phyloP scores from a whole-genome alignment of 1,140 invertebrate species.

The Drosophila paulistorum region DNA sequence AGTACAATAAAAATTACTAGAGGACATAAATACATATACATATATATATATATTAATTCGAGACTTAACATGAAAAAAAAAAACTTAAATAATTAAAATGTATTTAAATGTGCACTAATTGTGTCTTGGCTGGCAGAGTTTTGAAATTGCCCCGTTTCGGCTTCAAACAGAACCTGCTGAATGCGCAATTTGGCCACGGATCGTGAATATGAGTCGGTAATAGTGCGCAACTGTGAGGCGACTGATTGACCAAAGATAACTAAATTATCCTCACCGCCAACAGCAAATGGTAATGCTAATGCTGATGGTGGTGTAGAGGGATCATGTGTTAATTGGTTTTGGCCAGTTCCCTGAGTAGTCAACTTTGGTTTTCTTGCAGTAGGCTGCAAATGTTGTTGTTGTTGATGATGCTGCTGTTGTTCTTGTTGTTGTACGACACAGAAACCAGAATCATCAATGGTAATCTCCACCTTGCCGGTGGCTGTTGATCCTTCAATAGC shows the following conservation, averaged over 20 bases:
- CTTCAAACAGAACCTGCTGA: conserved; percentile 75
- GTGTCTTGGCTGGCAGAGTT: conserved; percentile 37
- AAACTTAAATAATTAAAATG: conserved; percentile 24
- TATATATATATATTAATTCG: neutral
- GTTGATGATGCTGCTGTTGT: conserved; percentile 27
- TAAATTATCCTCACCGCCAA: conserved; percentile 61
- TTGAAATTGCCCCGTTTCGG: conserved; percentile 67
- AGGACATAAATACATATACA: neutral
- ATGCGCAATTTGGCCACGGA: conserved; percentile 75
- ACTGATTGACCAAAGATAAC: conserved; percentile 67
- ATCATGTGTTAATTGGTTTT: conserved; percentile 10
- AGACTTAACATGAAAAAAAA: neutral
- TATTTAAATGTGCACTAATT: conserved; percentile 31
- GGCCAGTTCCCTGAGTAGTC: neutral
- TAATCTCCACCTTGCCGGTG: conserved; percentile 34
- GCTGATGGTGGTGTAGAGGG: neutral
- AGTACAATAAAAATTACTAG: neutral
- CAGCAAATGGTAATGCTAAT: neutral
- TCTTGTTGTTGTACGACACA: conserved; percentile 34
- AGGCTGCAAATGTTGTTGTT: conserved; percentile 26
- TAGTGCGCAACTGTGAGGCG: conserved; percentile 62
- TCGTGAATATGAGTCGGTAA: conserved; percentile 63
- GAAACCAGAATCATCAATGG: conserved; percentile 49
- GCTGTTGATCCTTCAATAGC: neutral
- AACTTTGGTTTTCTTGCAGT: conserved; percentile 42